Evolutionary conservation across 2,888 invertebrate species (phyloP), one percentile per base, ranked within the genome.

Genomic region (Unio pictorum): DNA sequence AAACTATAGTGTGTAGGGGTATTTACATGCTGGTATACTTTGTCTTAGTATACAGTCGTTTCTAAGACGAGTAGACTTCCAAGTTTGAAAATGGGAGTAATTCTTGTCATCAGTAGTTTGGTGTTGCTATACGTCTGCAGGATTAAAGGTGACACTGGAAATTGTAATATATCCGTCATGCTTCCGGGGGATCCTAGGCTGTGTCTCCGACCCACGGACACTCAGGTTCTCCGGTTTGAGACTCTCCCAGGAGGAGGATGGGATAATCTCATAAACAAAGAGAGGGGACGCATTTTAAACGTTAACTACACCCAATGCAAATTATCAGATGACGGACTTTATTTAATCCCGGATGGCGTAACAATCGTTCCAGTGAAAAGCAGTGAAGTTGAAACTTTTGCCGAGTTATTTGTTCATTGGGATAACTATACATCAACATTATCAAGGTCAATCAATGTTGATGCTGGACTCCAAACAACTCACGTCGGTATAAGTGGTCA

Each of bases 201-300:
- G 61, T 77, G 76, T 61, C 8, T 61, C 6, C 55, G 57, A 8
- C 17, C 57, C 3, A 45, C 55, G 15, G 57, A 56, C 34, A 66
- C 58, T 3, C 58, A 58, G 18, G 59, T 65, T 5, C 54, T 66
- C 54, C 61, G 79, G 30, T 81, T 81, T 63, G 84, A 83, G 66
- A 85, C 82, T 17, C 67, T 87, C 7, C 86, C 86, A 5, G 86
- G 86, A 18, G 72, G 73, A 11, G 87, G 87, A 7, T 87, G 85
- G 84, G 87, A 87, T 74, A 87, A 87, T 66, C 72, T 87, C 28
- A 65, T 76, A 23, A 87, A 87, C 73, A 75, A 78, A 59, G 79
- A 82, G 8, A 78, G 76, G 30, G 84, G 23, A 23, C 23, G 23
- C 23, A 23, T 23, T 23, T 23, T 23, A 23, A 23, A 78, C 78